A percentile compares a stretch with the other conserved stretches of the same genome.
Conservation (phyloP, 1,140 invertebrate species). For the Ephestia elutella region DNA sequence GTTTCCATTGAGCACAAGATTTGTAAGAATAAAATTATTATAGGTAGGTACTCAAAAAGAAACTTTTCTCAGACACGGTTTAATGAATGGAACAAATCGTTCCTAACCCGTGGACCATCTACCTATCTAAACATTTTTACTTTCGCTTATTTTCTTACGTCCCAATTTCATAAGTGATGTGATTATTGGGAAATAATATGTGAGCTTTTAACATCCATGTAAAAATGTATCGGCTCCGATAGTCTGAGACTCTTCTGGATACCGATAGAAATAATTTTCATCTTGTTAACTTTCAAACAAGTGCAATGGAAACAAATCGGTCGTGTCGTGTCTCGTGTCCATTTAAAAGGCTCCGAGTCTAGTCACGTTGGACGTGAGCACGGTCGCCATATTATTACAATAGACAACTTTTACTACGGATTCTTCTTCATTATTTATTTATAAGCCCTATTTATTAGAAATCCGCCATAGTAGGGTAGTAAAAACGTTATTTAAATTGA, state of each 20-base stretch:
- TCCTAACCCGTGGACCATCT: too few relatives aligned
- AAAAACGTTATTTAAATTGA: too few relatives aligned
- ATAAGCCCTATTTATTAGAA: background rate
- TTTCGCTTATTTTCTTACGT: too few relatives aligned
- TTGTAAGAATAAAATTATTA: too few relatives aligned
- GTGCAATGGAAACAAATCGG: conserved; percentile 2
- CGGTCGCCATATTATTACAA: background rate
- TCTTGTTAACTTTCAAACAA: background rate
- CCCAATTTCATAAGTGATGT: too few relatives aligned
- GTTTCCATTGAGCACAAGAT: conserved; percentile 11
- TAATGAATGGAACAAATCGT: too few relatives aligned
- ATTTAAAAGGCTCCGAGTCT: background rate
- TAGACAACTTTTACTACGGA: conserved; percentile 7
- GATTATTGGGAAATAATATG: too few relatives aligned
- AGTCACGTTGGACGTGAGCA: conserved; percentile 11
- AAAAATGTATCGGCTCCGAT: background rate
- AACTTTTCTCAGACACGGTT: too few relatives aligned
- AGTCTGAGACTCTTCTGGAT: too few relatives aligned
- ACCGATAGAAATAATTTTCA: background rate
- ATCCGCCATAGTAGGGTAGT: background rate
- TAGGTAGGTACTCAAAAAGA: too few relatives aligned
- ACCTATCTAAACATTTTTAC: too few relatives aligned
- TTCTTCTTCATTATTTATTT: background rate
- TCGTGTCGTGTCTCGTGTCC: background rate
- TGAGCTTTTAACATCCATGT: background rate